Base-by-base conservation (phyloP, 2,113 vertebrate species). In the Anoplopoma fimbria region DNA sequence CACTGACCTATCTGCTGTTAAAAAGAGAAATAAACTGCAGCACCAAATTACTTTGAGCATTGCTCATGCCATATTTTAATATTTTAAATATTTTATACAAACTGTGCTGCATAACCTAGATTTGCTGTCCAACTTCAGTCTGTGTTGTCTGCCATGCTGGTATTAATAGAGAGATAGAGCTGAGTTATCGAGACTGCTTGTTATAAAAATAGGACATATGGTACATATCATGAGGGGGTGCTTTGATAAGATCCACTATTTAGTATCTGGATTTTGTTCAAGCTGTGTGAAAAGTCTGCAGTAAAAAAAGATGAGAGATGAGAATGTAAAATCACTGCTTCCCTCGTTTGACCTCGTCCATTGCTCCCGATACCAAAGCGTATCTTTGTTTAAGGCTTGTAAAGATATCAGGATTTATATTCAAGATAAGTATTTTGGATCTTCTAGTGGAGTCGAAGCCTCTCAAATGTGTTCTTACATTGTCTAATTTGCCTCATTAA, bases 71-170 rank as follows among this genome's bases (percentile, higher is more conserved):
- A 82, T 71, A 78, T 83, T 75, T 83, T 81, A 31, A 82, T 62
- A 69, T 83, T 23, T 58, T 86, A n/a, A 86, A 84, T 85, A 79
- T 86, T 88, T 83, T 45, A 87, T 77, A 45, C 36, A 34, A 65
- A 36, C 68, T 34, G 36, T 49, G 42, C 77, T 91, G 69, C 29
- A 82, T 87, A 89, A 88, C 75, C 79, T 38, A 78, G 79, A 85
- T 84, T 83, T 73, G 57, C 64, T 69, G 57, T 75, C 68, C 58
- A 69, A 47, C 34, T 63, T 64, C 42, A 29, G 23, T 65, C 25
- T 79, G 60, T 85, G 64, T 65, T 73, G 25, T 83, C 36, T 36
- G 77, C 49, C 14, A 8, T 79, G 34, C 68, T 82, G 60, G 38
- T 86, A 84, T 88, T 79, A 83, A 79, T 78, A 84, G 53, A 77